Conservation (phyloP, 64 coral and sea anemone genomes). For the Montipora foliosa region DNA sequence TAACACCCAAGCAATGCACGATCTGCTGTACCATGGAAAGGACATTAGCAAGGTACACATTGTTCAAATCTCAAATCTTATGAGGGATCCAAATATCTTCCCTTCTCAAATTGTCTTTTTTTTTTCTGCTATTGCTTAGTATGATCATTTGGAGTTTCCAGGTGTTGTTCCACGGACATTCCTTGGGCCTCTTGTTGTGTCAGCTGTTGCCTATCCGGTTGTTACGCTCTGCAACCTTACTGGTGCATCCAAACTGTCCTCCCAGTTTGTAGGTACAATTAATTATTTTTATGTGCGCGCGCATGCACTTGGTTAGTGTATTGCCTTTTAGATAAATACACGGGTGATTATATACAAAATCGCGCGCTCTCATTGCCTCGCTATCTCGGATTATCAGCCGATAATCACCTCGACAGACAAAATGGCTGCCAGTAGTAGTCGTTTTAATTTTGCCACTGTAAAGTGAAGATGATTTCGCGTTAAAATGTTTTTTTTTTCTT, state of each 20-base stretch:
- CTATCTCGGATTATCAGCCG: too few relatives aligned
- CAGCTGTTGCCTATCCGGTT: conserved; percentile 68
- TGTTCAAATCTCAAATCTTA: neutral
- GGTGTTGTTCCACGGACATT: conserved; percentile 97
- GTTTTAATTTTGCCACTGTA: too few relatives aligned
- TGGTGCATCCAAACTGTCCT: conserved; percentile 59
- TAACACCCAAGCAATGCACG: conserved; percentile 93
- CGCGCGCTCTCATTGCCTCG: too few relatives aligned
- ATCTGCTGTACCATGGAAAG: conserved; percentile 85
- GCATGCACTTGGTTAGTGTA: too few relatives aligned
- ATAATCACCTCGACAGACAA: too few relatives aligned
- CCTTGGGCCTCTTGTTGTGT: conserved; percentile 85
- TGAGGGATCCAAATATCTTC: neutral
- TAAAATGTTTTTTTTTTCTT: too few relatives aligned
- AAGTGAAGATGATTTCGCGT: too few relatives aligned
- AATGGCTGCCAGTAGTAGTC: too few relatives aligned
- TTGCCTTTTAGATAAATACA: too few relatives aligned
- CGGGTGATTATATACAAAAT: too few relatives aligned
- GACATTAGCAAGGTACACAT: conserved; percentile 79
- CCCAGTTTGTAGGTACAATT: conserved; percentile 79
- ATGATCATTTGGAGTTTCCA: conserved; percentile 95
- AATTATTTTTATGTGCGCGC: too few relatives aligned
- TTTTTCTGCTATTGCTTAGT: conserved; percentile 36
- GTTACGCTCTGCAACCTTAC: conserved; percentile 17
- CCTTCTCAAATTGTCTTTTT: neutral